Conservation (phyloP, 2,888 invertebrate genomes). For the Chaitophorus viminalis region DNA sequence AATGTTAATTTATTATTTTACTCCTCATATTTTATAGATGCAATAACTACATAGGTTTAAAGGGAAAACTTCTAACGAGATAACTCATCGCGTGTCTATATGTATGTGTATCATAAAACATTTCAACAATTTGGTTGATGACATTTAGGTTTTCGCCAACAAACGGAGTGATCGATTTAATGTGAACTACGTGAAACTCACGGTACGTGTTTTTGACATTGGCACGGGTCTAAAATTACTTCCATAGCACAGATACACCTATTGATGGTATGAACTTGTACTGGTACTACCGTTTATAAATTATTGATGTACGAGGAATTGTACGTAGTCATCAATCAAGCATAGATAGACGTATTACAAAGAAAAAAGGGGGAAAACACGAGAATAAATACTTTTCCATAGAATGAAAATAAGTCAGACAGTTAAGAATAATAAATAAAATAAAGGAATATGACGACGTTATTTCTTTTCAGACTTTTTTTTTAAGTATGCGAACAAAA, state of each 20-base stretch:
- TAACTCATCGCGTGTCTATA: neutral
- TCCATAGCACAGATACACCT: neutral
- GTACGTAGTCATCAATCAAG: constrained; percentile 29
- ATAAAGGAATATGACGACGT: constrained; percentile 20
- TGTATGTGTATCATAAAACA: neutral
- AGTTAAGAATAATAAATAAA: neutral
- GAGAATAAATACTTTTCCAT: constrained; percentile 4
- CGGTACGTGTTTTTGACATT: constrained; percentile 17
- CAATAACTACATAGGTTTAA: neutral
- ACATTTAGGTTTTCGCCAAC: neutral
- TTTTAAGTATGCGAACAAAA: constrained; percentile 17
- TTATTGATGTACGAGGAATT: constrained; percentile 20
- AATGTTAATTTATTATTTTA: neutral
- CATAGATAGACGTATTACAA: constrained; percentile 1
- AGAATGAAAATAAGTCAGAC: constrained; percentile 12
- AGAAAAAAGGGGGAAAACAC: constrained; percentile 1
- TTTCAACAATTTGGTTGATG: neutral
- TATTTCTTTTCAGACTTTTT: constrained; percentile 8
- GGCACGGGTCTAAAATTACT: constrained; percentile 1
- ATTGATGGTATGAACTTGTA: constrained; percentile 17
- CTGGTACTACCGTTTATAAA: constrained; percentile 31
- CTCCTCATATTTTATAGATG: neutral
- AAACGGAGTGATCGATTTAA: neutral
- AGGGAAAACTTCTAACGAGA: neutral
- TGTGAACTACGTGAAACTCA: neutral